These are phyloP conservation scores for Cerceris rybyensis DNA, from an alignment of 2,888 invertebrate species.

Conservation along the genomic window DNA sequence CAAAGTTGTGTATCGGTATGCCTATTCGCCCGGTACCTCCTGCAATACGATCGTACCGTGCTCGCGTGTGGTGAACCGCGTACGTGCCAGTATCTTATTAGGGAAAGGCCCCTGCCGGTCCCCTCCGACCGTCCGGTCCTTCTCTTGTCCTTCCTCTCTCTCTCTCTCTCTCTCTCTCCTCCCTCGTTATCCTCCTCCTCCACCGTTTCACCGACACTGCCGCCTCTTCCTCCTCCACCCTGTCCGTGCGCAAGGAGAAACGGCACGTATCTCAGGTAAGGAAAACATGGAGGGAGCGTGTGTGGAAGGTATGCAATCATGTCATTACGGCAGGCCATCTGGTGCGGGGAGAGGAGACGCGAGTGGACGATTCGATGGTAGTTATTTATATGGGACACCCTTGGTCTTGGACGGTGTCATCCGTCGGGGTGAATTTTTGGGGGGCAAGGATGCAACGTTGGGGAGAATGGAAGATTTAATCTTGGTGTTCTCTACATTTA, in stretches of 20 bases:
- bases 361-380: constrained; percentile 58
- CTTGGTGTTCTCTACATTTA: no score
- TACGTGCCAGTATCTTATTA: constrained; percentile 60
- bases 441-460: neutral
- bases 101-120: constrained; percentile 41
- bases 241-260: constrained; percentile 18
- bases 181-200: constrained; percentile 2
- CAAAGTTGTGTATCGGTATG: constrained; percentile 70
- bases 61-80: constrained; percentile 40
- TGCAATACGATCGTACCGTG: constrained; percentile 37
- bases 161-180: constrained; percentile 4
- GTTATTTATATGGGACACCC: constrained; percentile 64
- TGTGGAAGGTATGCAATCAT: constrained; percentile 73
- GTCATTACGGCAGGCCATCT: constrained; percentile 65
- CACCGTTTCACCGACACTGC: neutral
- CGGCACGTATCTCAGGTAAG: constrained; percentile 18
- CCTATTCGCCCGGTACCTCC: constrained; percentile 44
- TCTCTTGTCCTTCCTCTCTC: neutral
- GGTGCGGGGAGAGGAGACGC: constrained; percentile 36
- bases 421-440: constrained; percentile 37
- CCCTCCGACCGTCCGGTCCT: no score
- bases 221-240: constrained; percentile 9
- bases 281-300: constrained; percentile 54
- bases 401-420: constrained; percentile 31
- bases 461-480: no score